Base-by-base conservation (phyloP, 2,113 vertebrate genomes). In the Ameiurus melas region DNA sequence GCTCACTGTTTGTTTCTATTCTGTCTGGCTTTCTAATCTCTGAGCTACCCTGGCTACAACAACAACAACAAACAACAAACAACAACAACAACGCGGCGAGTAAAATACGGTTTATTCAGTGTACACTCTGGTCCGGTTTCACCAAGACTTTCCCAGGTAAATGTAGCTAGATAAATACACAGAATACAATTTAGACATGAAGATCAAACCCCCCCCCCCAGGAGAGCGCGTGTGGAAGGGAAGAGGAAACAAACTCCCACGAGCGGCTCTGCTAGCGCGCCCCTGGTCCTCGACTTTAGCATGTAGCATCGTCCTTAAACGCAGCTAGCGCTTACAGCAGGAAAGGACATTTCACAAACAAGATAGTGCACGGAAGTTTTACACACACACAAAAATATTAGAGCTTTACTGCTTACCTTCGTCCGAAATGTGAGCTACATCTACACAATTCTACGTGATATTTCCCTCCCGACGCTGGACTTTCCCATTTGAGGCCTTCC, bases 401-500 rank as follows among this genome's bases (percentile, higher is more conserved):
- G 53, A 55, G 10, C 53, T 25, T 33, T 9, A 22, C 5, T 20
- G 79, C 89, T 81, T 85, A 88, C 91, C 89, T 91, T 89, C 39
- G 85, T 86, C 51, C 43, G 51, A 39, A 92, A 90, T 87, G 60
- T 89, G 92, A 88, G 60, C 85, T 91, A 91, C 88, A 90, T 92
- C 88, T 89, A 88, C 71, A 92, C 88, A 78, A 93, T 93, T 89
- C 93, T 82, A 91, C 93, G 87, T 90, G 93, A 64, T 94, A 94
- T 90, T 93, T 94, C 93, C 91, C 91, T 86, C 93, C 77, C 94
- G 89, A 95, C 93, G 93, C 94, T 96, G 90, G 94, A 93, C 91
- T 94, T 92, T 95, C 95, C 96, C 96, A 96, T 96, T 95, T 95
- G 95, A 94, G 91, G 93, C 92, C 92, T 93, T 93, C 89, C 73